phyloP scores from a whole-genome alignment of 2,113 vertebrate species.

The Cebidichthys violaceus region DNA sequence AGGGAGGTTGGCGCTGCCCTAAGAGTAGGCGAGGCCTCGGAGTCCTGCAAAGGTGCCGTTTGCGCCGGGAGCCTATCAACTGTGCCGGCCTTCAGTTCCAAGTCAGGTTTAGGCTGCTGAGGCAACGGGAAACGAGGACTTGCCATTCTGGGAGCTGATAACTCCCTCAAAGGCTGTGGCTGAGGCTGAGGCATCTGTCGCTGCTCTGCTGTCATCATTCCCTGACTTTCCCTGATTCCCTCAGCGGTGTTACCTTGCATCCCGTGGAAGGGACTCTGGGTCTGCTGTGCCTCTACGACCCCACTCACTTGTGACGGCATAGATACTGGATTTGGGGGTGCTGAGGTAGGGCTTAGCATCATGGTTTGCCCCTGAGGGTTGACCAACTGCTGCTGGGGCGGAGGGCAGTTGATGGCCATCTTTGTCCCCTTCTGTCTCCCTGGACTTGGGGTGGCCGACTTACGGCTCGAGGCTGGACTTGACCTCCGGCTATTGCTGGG shows the following conservation, averaged over 20 bases:
- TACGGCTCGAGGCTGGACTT: slow-evolving; percentile 94
- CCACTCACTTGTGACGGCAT: slow-evolving; percentile 80
- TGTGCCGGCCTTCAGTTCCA: slow-evolving; percentile 82
- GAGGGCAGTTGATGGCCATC: slow-evolving; percentile 84
- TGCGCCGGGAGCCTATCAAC: slow-evolving; percentile 68
- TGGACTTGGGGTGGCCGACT: slow-evolving; percentile 93
- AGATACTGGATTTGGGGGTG: slow-evolving; percentile 83
- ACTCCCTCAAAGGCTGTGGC: slow-evolving; percentile 84
- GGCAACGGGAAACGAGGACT: slow-evolving; percentile 71
- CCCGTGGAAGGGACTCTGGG: slow-evolving; percentile 82
- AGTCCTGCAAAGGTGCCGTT: slow-evolving; percentile 81
- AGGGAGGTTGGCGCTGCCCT: slow-evolving; percentile 92
- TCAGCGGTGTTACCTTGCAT: slow-evolving; percentile 82
- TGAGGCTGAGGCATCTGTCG: slow-evolving; percentile 76
- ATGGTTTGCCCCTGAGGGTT: slow-evolving; percentile 87
- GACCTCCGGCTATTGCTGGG: slow-evolving; percentile 95
- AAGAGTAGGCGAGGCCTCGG: slow-evolving; percentile 84
- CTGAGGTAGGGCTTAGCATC: slow-evolving; percentile 85
- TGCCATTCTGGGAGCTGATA: slow-evolving; percentile 84
- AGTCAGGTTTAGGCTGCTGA: slow-evolving; percentile 86
- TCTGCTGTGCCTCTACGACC: slow-evolving; percentile 77
- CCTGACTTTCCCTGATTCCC: slow-evolving; percentile 84
- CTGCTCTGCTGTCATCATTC: slow-evolving; percentile 81
- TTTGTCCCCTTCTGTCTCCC: slow-evolving; percentile 95
- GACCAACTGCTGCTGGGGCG: slow-evolving; percentile 87